These are phyloP conservation scores for Pectinophora gossypiella DNA, from an alignment of 1,140 invertebrate genomes.

Conservation along the genomic window DNA sequence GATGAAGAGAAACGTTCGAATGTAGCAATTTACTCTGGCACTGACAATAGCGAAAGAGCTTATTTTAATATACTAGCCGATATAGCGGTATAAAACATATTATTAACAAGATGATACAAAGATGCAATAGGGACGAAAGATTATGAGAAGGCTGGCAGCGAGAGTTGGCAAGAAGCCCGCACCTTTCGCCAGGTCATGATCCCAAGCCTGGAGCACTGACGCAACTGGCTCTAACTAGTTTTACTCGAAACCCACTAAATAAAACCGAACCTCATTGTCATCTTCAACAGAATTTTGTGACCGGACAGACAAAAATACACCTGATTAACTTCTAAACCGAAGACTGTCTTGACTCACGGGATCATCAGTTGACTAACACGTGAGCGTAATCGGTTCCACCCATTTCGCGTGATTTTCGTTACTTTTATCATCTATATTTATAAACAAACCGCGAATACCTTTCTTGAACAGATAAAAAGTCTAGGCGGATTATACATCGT, in stretches of 20 bases:
- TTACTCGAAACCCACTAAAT: slow-evolving; percentile 14
- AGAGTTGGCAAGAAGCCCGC: slow-evolving; percentile 25
- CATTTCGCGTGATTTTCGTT: too few species aligned
- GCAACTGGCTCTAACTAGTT: slow-evolving; percentile 13
- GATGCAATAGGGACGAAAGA: too few species aligned
- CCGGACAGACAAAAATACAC: background rate
- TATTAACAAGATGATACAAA: too few species aligned
- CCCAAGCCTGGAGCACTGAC: slow-evolving; percentile 31
- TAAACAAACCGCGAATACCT: background rate
- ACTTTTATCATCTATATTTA: background rate
- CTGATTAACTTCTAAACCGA: background rate
- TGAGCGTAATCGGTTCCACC: too few species aligned
- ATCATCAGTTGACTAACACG: too few species aligned
- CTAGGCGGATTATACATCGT: slow-evolving; percentile 22
- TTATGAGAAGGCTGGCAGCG: too few species aligned
- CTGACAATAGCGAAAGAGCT: too few species aligned
- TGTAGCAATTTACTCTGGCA: too few species aligned
- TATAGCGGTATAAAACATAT: too few species aligned
- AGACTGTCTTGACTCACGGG: background rate
- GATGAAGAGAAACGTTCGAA: too few species aligned
- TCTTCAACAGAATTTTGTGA: background rate
- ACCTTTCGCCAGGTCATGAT: slow-evolving; percentile 43
- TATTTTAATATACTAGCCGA: too few species aligned
- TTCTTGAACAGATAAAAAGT: slow-evolving; percentile 12
- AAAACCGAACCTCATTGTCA: slow-evolving; percentile 5